These are phyloP conservation scores for Cydia strobilella DNA, from an alignment of 1,140 invertebrate species.

Conservation along the genomic window DNA sequence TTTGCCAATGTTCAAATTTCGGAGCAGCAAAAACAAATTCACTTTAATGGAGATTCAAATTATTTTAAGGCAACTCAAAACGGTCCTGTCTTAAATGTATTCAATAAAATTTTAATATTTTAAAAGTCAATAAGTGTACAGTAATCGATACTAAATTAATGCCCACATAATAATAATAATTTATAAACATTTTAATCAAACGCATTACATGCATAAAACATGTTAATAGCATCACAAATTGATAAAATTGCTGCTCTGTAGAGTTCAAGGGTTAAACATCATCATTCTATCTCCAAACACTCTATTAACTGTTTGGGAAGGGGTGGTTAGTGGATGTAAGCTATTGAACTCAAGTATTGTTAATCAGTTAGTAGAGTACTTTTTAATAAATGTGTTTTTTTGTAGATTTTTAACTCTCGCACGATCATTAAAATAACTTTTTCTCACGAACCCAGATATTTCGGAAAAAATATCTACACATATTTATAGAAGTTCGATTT, in stretches of 20 bases:
- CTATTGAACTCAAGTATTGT: slow-evolving; percentile 42
- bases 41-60: neutral
- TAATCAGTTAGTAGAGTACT: slow-evolving; percentile 44
- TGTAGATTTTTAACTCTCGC: slow-evolving; percentile 47
- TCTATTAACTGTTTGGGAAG: slow-evolving; percentile 61
- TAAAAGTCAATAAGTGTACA: neutral
- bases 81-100: neutral
- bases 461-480: neutral
- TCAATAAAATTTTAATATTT: neutral
- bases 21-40: neutral
- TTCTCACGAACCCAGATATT: neutral
- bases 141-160: slow-evolving; percentile 20
- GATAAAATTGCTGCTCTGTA: slow-evolving; percentile 49
- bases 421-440: slow-evolving; percentile 40
- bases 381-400: slow-evolving; percentile 47
- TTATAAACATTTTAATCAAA: slow-evolving; percentile 18
- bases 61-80: neutral
- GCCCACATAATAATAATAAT: slow-evolving; percentile 1
- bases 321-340: slow-evolving; percentile 44
- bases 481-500: neutral
- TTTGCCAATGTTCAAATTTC: neutral
- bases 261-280: slow-evolving; percentile 74
- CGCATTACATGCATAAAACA: slow-evolving; percentile 26
- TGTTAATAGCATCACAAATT: slow-evolving; percentile 54
- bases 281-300: slow-evolving; percentile 50